Evolutionary conservation across 2,888 invertebrate species (phyloP).

Genomic region (Hyposoter didymator): DNA sequence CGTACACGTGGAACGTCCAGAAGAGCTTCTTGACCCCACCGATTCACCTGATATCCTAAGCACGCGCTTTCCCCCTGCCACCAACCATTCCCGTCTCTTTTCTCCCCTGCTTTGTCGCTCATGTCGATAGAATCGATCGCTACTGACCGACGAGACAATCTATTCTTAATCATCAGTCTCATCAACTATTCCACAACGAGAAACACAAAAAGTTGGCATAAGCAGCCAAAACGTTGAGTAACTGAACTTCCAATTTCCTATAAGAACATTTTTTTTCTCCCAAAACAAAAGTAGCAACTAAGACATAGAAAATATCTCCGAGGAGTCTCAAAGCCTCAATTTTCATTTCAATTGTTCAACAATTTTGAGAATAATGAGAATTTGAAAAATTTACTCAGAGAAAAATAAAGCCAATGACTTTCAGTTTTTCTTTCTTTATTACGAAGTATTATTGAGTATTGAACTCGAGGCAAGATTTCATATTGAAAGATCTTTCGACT

Average conservation of each 20-base stretch:
- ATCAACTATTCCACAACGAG: slow-evolving; percentile 27
- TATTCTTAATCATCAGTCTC: slow-evolving; percentile 43
- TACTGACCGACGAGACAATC: slow-evolving; percentile 40
- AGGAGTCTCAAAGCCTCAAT: background rate
- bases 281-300: background rate
- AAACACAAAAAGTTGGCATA: background rate
- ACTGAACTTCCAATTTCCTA: no score
- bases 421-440: slow-evolving; percentile 27
- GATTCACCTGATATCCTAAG: slow-evolving; percentile 68
- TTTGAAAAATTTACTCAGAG: background rate
- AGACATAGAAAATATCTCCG: no score
- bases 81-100: background rate
- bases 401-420: background rate
- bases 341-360: background rate
- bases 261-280: no score
- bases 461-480: background rate
- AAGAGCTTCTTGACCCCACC: slow-evolving; percentile 69
- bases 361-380: background rate
- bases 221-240: background rate
- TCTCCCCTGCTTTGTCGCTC: slow-evolving; percentile 19
- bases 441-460: background rate
- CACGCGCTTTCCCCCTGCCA: slow-evolving; percentile 37
- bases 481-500: background rate
- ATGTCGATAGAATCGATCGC: slow-evolving; percentile 57
- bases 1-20: slow-evolving; percentile 38